Evolutionary conservation across 2,888 invertebrate genomes (phyloP).

Genomic region (Dasysyrphus tricinctus): DNA sequence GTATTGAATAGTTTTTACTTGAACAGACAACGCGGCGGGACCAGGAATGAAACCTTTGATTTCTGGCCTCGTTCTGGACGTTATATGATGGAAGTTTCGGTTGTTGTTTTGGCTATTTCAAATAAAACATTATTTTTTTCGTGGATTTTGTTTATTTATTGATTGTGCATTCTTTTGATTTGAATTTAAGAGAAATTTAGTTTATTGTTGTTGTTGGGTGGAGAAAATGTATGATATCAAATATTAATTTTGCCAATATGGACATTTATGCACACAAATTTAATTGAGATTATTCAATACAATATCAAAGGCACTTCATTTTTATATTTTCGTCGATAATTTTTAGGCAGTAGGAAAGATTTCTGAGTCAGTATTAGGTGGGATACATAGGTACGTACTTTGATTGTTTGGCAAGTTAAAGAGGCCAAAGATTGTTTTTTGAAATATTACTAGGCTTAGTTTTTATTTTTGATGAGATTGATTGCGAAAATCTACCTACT

Average conservation of each 20-base stretch:
- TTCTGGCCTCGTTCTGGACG: constrained; percentile 25
- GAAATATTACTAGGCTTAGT: too few relatives aligned
- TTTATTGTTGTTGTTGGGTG: constrained; percentile 13
- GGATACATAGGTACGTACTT: too few relatives aligned
- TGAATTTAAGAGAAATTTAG: constrained; percentile 30
- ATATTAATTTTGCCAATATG: constrained; percentile 39
- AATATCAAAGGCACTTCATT: background rate
- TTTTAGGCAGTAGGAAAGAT: background rate
- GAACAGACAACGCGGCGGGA: background rate
- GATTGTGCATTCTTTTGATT: constrained; percentile 51
- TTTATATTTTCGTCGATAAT: background rate
- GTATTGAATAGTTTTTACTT: background rate
- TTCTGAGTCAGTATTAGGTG: background rate
- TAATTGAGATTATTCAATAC: background rate
- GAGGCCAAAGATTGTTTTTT: too few relatives aligned
- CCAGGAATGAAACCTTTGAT: constrained; percentile 41
- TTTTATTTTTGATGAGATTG: too few relatives aligned
- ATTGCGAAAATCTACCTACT: too few relatives aligned
- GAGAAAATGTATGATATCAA: constrained; percentile 57
- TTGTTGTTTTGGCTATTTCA: constrained; percentile 64
- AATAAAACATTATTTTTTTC: constrained; percentile 35
- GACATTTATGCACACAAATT: background rate
- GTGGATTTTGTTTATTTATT: constrained; percentile 41
- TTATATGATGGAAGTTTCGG: constrained; percentile 41
- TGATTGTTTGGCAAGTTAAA: too few relatives aligned